phyloP scores from a whole-genome alignment of 2,797 vertebrate genomes.

The Florisuga fusca region DNA sequence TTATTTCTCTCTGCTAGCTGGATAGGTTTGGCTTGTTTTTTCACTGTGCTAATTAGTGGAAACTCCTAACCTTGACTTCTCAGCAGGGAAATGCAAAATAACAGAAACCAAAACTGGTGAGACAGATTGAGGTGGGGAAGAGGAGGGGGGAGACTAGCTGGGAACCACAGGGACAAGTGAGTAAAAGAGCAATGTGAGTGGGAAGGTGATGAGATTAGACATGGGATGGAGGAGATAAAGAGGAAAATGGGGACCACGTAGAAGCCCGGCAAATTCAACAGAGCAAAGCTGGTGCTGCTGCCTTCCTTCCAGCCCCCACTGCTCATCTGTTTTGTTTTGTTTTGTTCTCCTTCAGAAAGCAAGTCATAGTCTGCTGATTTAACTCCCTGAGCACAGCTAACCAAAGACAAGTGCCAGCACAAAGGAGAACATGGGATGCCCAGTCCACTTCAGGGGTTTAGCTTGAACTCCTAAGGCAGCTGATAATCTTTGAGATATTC shows the following conservation, averaged over 20 bases:
- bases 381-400: background rate
- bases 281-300: background rate
- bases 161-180: background rate
- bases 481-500: background rate
- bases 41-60: background rate
- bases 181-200: background rate
- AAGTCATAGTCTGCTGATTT: background rate
- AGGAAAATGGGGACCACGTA: background rate
- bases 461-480: background rate
- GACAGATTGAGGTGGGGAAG: background rate
- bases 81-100: background rate
- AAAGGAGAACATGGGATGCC: background rate
- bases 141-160: background rate
- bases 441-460: background rate
- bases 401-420: background rate
- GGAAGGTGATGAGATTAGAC: background rate
- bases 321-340: background rate
- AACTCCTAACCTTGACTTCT: background rate
- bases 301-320: background rate
- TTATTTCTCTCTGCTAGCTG: background rate
- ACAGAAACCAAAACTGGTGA: background rate
- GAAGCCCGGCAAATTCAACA: background rate
- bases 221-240: background rate
- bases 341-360: background rate
- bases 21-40: background rate